phyloP scores from a whole-genome alignment of 2,113 vertebrate species.

The Felis chaus region DNA sequence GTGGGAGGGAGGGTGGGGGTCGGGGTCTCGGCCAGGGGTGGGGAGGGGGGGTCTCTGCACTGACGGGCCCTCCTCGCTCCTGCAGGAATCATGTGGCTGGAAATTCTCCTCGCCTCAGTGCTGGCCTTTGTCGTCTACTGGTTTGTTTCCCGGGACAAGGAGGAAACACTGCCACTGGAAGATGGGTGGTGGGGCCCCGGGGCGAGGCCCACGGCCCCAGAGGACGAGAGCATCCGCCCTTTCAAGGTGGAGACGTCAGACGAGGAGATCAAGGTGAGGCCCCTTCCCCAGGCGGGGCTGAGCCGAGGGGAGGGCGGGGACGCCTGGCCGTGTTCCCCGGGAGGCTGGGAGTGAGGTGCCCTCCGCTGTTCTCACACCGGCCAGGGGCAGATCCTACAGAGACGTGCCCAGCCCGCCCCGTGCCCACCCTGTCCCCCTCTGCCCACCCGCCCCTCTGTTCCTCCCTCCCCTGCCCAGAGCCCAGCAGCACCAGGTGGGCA shows the following conservation, averaged over 20 bases:
- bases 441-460: too few species aligned
- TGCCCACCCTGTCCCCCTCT: not conserved
- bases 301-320: not conserved
- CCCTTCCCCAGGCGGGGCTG: not conserved
- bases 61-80: not conserved
- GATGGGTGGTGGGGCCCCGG: conserved; percentile 87
- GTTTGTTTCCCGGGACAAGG: conserved; percentile 75
- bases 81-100: conserved; percentile 83
- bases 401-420: not conserved
- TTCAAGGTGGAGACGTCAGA: conserved; percentile 87
- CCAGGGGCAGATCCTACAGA: not conserved
- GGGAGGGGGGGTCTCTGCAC: not conserved
- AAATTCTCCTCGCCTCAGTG: conserved; percentile 69
- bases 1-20: not conserved
- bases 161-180: conserved; percentile 79
- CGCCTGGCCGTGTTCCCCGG: not conserved
- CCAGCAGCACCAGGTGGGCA: not conserved
- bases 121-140: conserved; percentile 80
- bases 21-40: rapidly evolving
- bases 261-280: conserved; percentile 84
- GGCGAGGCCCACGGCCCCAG: conserved; percentile 59
- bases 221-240: conserved; percentile 79
- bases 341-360: not conserved
- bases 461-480: not conserved
- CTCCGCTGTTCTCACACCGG: not conserved